Evolutionary conservation across 30 jellyfish, hydroid and myxozoan genomes (phyloP).

Genomic region (Phacellophora camtschatica): DNA sequence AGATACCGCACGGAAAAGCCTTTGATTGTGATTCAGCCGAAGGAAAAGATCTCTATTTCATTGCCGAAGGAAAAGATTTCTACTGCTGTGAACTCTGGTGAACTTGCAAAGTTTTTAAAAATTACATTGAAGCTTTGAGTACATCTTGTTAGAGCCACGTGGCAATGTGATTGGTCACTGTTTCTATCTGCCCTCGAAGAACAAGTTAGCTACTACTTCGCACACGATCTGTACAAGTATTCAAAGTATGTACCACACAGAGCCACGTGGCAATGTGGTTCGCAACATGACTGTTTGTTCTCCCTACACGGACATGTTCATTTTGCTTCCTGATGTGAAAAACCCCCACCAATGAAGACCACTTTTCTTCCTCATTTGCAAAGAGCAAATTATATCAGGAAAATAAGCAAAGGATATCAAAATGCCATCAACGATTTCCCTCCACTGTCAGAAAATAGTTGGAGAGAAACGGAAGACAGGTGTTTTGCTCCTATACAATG

Average conservation of each 20-base stretch:
- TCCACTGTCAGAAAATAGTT: slow-evolving; percentile 15
- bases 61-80: not conserved
- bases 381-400: slow-evolving; percentile 10
- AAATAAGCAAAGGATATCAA: not conserved
- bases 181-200: slow-evolving; percentile 19
- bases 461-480: slow-evolving; percentile 8
- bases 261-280: no score
- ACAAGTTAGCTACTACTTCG: slow-evolving; percentile 27
- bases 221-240: slow-evolving; percentile 42
- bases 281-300: slow-evolving; percentile 8
- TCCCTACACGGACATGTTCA: slow-evolving; percentile 21
- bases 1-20: not conserved
- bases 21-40: not conserved
- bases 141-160: slow-evolving; percentile 30
- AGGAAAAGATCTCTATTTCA: not conserved
- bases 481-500: not conserved
- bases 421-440: not conserved
- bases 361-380: slow-evolving; percentile 6
- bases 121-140: slow-evolving; percentile 10
- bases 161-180: slow-evolving; percentile 13
- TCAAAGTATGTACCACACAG: slow-evolving; percentile 9
- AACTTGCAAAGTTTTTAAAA: not conserved
- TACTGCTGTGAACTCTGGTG: not conserved
- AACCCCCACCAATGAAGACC: slow-evolving; percentile 4
- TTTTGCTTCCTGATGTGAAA: slow-evolving; percentile 17